Evolutionary conservation across 2,797 vertebrate genomes (phyloP).

Genomic region (Rhynchotus rufescens): DNA sequence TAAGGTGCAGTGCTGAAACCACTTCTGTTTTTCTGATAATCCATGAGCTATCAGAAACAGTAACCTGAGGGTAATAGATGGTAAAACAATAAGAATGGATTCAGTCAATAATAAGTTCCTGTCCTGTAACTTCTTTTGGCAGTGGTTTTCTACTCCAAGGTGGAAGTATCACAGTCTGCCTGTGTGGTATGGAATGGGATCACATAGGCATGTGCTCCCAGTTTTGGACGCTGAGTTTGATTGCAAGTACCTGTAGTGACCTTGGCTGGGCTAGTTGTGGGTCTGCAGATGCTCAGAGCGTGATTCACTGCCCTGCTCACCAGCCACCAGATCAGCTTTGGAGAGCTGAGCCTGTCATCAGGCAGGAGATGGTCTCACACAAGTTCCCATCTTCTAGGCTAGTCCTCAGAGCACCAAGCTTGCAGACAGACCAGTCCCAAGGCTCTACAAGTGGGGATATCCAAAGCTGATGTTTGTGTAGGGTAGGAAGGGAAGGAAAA

Average conservation of each 20-base stretch:
- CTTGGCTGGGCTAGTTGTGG: not conserved
- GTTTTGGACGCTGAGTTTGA: not conserved
- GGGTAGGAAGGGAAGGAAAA: not conserved
- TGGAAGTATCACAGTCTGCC: not conserved
- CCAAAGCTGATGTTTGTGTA: not conserved
- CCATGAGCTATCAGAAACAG: conserved; percentile 20
- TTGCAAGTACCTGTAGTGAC: not conserved
- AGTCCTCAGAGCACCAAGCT: not conserved
- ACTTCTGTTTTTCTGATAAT: not conserved
- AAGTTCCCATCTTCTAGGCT: not conserved
- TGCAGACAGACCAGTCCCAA: not conserved
- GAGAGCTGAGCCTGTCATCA: not conserved
- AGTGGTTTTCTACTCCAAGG: not conserved
- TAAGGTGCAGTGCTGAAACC: conserved; percentile 1
- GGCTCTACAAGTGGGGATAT: not conserved
- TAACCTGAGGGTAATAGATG: conserved; percentile 64
- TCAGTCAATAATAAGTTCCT: conserved; percentile 67
- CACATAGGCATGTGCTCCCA: not conserved
- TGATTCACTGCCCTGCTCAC: not conserved
- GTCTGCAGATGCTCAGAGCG: not conserved
- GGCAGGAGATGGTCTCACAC: not conserved
- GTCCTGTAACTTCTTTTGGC: conserved; percentile 50
- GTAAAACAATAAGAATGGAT: conserved; percentile 63
- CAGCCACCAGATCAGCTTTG: not conserved
- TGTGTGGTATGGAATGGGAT: conserved; percentile 6